Conservation (phyloP, 2,888 invertebrate species). For the Noctua pronuba region DNA sequence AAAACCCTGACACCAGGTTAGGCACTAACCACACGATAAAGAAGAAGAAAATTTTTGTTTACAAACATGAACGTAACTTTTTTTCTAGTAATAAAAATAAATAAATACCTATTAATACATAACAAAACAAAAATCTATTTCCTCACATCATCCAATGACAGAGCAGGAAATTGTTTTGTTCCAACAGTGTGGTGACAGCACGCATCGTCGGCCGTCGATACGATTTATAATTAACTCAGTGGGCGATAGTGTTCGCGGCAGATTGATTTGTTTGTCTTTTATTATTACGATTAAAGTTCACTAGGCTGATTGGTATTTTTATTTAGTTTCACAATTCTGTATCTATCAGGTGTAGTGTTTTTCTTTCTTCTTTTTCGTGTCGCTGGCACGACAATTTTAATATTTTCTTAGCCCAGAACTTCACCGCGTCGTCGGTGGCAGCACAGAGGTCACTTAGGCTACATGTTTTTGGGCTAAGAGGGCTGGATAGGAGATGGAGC, state of each 20-base stretch:
- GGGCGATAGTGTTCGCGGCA: slow-evolving; percentile 15
- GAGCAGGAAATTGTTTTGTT: slow-evolving; percentile 15
- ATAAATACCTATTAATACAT: neutral
- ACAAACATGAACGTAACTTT: no score
- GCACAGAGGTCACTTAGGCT: no score
- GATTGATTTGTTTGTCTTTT: slow-evolving; percentile 11
- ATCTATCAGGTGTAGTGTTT: neutral
- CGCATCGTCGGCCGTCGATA: slow-evolving; percentile 21
- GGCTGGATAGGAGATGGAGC: no score
- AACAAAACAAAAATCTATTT: slow-evolving; percentile 30
- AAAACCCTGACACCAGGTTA: no score
- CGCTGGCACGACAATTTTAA: no score
- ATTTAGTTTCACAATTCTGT: neutral
- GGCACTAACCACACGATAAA: no score
- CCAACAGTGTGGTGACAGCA: slow-evolving; percentile 26
- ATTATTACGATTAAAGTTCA: neutral
- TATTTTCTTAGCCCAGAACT: no score
- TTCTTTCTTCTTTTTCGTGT: no score
- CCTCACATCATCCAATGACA: neutral
- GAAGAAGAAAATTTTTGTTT: no score
- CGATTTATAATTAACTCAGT: slow-evolving; percentile 42
- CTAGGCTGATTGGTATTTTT: slow-evolving; percentile 8
- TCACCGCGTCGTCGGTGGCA: no score
- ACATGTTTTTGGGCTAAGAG: no score
- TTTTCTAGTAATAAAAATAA: neutral